Conservation (phyloP, 37 sponge, comb jelly and placozoan species). For the Bolinopsis microptera region DNA sequence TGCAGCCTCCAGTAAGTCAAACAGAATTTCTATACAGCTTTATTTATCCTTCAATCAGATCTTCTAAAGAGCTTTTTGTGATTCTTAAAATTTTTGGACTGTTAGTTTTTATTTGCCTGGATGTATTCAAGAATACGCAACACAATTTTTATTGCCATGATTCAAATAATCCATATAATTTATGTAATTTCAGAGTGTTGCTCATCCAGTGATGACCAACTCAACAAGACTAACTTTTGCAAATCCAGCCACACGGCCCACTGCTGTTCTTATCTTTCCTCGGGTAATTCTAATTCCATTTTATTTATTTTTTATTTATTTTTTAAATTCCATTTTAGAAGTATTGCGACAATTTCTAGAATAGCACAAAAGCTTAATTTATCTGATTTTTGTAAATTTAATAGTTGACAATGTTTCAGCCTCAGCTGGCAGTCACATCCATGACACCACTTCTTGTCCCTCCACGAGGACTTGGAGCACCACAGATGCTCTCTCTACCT, state of each 20-base stretch:
- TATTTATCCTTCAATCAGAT: too few relatives aligned
- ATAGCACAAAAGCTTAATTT: too few relatives aligned
- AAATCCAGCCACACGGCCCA: not conserved
- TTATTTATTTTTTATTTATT: too few relatives aligned
- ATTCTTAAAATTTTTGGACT: too few relatives aligned
- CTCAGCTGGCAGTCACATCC: conserved; percentile 34
- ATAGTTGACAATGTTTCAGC: conserved; percentile 65
- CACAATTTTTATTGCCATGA: not conserved
- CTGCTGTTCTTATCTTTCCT: conserved; percentile 55
- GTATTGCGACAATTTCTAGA: too few relatives aligned
- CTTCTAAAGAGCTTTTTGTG: too few relatives aligned
- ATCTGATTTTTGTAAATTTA: too few relatives aligned
- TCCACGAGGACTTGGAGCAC: conserved; percentile 20
- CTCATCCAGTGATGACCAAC: not conserved
- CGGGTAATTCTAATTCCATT: conserved; percentile 1
- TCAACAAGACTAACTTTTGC: not conserved
- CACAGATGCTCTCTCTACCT: conserved; percentile 35
- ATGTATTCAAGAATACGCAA: too few relatives aligned
- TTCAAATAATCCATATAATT: not conserved
- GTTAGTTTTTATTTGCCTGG: too few relatives aligned
- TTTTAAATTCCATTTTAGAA: too few relatives aligned
- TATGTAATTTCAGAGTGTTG: not conserved
- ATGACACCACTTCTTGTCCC: conserved; percentile 44
- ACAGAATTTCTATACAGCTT: too few relatives aligned
- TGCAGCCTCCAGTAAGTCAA: not conserved